Conservation (phyloP, 1,140 invertebrate species). For the Caenorhabditis tropicalis region DNA sequence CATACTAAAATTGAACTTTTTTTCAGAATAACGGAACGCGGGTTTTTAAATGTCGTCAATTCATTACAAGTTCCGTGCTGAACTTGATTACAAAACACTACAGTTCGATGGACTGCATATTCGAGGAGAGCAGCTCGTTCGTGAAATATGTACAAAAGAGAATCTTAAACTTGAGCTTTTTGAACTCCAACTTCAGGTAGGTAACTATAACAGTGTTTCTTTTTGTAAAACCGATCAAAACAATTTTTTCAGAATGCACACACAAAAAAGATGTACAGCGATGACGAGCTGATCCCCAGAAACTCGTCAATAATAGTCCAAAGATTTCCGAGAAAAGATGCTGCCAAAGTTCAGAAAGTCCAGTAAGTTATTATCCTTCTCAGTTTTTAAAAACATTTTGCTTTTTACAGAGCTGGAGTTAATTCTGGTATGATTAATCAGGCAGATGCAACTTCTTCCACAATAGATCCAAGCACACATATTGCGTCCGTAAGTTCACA, state of each 20-base stretch:
- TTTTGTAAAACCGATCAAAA: too few relatives aligned
- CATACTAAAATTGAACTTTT: too few relatives aligned
- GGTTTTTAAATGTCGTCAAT: slow-evolving; percentile 79
- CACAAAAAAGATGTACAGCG: slow-evolving; percentile 80
- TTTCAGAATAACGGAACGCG: not conserved
- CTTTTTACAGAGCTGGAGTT: slow-evolving; percentile 7
- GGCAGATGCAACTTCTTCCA: not conserved
- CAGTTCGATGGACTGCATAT: slow-evolving; percentile 96
- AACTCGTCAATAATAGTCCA: slow-evolving; percentile 95
- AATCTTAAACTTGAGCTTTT: slow-evolving; percentile 87
- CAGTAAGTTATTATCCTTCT: slow-evolving; percentile 68
- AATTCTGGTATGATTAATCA: slow-evolving; percentile 47
- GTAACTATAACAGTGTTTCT: too few relatives aligned
- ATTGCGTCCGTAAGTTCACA: slow-evolving; percentile 22
- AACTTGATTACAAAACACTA: slow-evolving; percentile 90
- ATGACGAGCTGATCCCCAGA: slow-evolving; percentile 89
- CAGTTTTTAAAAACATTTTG: not conserved
- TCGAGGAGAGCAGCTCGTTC: slow-evolving; percentile 90
- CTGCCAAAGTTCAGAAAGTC: slow-evolving; percentile 73
- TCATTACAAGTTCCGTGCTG: slow-evolving; percentile 97
- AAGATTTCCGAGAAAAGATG: slow-evolving; percentile 81
- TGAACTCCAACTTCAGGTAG: slow-evolving; percentile 81
- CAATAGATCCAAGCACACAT: slow-evolving; percentile 32
- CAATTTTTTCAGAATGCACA: slow-evolving; percentile 86
- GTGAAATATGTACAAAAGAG: slow-evolving; percentile 91